phyloP scores from a whole-genome alignment of 2,113 vertebrate genomes.

The Menidia beryllina region DNA sequence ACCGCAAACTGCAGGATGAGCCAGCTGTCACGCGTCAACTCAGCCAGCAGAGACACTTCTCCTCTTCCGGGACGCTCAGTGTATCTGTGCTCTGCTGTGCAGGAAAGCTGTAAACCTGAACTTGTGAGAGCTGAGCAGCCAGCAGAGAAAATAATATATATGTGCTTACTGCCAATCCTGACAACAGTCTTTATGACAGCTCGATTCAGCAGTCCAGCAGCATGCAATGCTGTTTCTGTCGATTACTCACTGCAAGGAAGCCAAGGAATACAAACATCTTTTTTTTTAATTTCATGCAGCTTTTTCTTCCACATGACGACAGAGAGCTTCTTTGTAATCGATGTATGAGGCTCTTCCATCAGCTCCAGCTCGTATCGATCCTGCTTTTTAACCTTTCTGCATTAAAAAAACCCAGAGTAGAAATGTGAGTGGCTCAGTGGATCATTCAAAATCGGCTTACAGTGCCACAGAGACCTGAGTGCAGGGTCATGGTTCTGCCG shows the following conservation, averaged over 20 bases:
- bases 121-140: conserved; percentile 1
- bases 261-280: conserved; percentile 19
- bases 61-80: conserved; percentile 13
- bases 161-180: conserved; percentile 22
- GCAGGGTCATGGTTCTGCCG: conserved; percentile 15
- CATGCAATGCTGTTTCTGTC: conserved; percentile 12
- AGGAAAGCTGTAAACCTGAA: conserved; percentile 27
- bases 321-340: conserved; percentile 6
- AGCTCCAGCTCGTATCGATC: conserved; percentile 31
- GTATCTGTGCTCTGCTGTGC: neutral
- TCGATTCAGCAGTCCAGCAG: conserved; percentile 37
- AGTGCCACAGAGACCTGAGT: neutral
- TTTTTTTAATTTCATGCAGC: conserved; percentile 7
- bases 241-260: conserved; percentile 34
- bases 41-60: conserved; percentile 1
- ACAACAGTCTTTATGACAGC: conserved; percentile 34
- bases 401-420: conserved; percentile 23
- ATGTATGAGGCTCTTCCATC: conserved; percentile 30
- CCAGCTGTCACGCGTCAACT: conserved; percentile 16
- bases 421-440: neutral
- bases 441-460: conserved; percentile 12
- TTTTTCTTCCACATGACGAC: neutral
- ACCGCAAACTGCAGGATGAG: conserved; percentile 18
- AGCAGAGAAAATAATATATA: conserved; percentile 20
- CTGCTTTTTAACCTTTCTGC: conserved; percentile 6